phyloP scores from a whole-genome alignment of 2,888 invertebrate species.

The Eueremaeus valkanovi region DNA sequence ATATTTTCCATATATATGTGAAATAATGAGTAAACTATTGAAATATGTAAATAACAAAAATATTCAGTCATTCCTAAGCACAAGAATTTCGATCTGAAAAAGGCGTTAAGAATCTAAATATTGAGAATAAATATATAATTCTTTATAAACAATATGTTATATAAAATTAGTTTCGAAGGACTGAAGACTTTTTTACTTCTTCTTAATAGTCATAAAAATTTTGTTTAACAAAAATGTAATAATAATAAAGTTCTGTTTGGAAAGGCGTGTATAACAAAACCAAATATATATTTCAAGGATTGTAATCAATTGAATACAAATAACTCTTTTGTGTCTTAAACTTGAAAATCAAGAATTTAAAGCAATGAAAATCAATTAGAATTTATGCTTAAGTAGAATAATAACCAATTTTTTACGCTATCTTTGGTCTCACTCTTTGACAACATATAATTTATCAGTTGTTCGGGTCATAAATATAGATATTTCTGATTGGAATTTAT shows the following conservation, averaged over 20 bases:
- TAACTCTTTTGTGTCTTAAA: not conserved
- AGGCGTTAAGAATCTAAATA: not conserved
- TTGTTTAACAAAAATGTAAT: constrained; percentile 1
- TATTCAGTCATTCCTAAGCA: too few relatives aligned
- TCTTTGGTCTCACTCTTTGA: not conserved
- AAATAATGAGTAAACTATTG: not conserved
- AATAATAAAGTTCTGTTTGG: not conserved
- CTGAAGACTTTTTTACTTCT: too few relatives aligned
- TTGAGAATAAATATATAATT: not conserved
- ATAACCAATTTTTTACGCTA: constrained; percentile 7
- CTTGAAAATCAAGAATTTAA: not conserved
- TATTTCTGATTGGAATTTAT: too few relatives aligned
- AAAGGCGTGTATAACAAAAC: constrained; percentile 2
- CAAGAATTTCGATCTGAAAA: not conserved
- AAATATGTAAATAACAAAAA: constrained; percentile 1
- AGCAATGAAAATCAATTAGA: not conserved
- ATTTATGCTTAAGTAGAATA: not conserved
- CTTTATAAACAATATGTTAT: not conserved
- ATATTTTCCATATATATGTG: not conserved
- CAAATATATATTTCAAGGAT: not conserved
- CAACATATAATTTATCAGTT: not conserved
- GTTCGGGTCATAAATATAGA: not conserved
- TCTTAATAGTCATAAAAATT: not conserved
- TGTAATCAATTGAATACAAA: not conserved
- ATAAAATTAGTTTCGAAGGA: not conserved